Percentiles rank a stretch among this genome's conserved stretches.
Conservation (phyloP, 1,140 invertebrate species). For the Aphaenogaster floridana region DNA sequence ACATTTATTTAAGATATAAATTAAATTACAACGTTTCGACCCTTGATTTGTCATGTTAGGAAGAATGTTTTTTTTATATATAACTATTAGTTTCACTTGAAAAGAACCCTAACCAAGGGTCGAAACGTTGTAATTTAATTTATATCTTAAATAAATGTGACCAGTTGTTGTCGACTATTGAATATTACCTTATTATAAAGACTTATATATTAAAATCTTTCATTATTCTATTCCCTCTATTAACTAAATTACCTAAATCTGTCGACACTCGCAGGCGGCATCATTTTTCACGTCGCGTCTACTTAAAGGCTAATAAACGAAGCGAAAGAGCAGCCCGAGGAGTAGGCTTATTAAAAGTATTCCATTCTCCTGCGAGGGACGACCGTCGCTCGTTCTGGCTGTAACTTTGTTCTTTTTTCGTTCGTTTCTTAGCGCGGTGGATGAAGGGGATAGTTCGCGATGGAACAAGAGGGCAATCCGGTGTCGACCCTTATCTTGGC, state of each 20-base stretch:
- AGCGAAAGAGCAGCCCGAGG: neutral
- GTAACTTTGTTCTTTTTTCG: neutral
- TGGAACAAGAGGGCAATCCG: neutral
- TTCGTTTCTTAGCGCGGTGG: neutral
- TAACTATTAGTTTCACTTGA: too few relatives aligned
- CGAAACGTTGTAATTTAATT: too few relatives aligned
- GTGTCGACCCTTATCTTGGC: conserved; percentile 38
- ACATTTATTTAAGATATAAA: too few relatives aligned
- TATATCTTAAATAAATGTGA: too few relatives aligned
- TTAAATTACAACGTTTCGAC: too few relatives aligned
- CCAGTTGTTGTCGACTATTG: too few relatives aligned
- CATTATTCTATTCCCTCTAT: neutral
- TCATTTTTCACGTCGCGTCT: conserved; percentile 38
- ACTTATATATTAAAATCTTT: neutral
- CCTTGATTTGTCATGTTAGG: too few relatives aligned
- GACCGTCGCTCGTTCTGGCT: neutral
- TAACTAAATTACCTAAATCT: neutral
- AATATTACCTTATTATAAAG: neutral
- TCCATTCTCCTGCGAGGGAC: neutral
- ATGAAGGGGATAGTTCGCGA: neutral
- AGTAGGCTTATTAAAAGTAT: conserved; percentile 33
- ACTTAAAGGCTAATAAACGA: conserved; percentile 19
- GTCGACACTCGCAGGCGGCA: too few relatives aligned
- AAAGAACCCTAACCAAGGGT: too few relatives aligned
- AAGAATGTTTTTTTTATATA: too few relatives aligned